Base-by-base conservation (phyloP, 2,797 vertebrate species). In the Gadopsis bispinosus region DNA sequence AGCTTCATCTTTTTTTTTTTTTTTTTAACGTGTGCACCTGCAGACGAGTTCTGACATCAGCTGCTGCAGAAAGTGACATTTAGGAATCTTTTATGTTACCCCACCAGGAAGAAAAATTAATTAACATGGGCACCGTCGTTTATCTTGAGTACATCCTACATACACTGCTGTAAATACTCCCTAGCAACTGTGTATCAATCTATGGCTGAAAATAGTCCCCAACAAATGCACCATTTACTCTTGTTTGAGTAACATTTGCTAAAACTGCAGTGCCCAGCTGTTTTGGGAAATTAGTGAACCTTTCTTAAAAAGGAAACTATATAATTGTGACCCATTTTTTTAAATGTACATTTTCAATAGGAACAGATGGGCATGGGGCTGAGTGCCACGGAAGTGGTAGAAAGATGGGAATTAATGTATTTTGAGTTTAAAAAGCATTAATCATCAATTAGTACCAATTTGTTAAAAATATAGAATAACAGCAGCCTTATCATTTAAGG, bases 131-230 rank as follows among this genome's bases (percentile, higher is more conserved):
- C 10, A 60, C 14, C 22, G 14, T 7, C 10, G 51, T 29, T 59
- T 35, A 37, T 48, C 41, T 33, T 7, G n/a, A 48, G 29, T n/a
- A 39, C 20, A 69, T 48, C 41, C 22, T 3, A 29, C 60, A 19
- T 3, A 65, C 45, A 8, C 58, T 69, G 55, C 76, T 17, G 22
- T 41, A n/a, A 73, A 63, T 33, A 63, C 26, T 39, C 50, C 22
- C 45, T 12, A 3, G 7, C 13, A 61, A 47, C 65, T 20, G 0
- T 47, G 41, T 54, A 53, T 43, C 35, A 66, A 67, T 59, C 48
- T 22, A 37, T 4, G 20, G 3, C 26, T 51, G 19, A 53, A 77
- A 77, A 54, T 80, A 58, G 43, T 41, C n/a, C 45, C 48, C 31
- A 19, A 41, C 43, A 65, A 69, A 65, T 41, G 10, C 43, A 53